phyloP scores from a whole-genome alignment of 2,888 invertebrate species.

The Lymantria monacha region DNA sequence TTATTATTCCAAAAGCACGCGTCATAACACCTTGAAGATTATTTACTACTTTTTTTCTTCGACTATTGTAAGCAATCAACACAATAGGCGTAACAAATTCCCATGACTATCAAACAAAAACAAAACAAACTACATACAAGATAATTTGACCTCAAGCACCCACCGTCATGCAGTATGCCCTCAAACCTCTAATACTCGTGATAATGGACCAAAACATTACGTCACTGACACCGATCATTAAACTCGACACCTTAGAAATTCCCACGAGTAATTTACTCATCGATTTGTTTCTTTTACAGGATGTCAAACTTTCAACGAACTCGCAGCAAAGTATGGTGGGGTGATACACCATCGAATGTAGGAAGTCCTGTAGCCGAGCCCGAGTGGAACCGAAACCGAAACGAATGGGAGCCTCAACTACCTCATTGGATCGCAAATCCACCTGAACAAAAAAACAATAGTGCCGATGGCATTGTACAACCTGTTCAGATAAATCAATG shows the following conservation, averaged over 20 bases:
- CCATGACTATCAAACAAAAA: constrained; percentile 60
- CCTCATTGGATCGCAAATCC: constrained; percentile 79
- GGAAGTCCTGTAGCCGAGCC: constrained; percentile 69
- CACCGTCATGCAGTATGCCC: constrained; percentile 60
- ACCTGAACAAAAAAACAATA: constrained; percentile 66
- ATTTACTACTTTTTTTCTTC: constrained; percentile 35
- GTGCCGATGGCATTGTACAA: constrained; percentile 60
- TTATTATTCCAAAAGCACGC: constrained; percentile 37
- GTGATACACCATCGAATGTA: constrained; percentile 70
- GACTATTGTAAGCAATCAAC: constrained; percentile 40
- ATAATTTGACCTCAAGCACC: constrained; percentile 53
- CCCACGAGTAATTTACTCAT: constrained; percentile 59
- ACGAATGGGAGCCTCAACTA: constrained; percentile 77
- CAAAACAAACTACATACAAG: constrained; percentile 44
- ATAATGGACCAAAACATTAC: constrained; percentile 71
- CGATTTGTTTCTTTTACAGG: constrained; percentile 65
- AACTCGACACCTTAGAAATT: constrained; percentile 49
- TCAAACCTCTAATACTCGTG: constrained; percentile 56
- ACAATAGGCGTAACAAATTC: constrained; percentile 50
- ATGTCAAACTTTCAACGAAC: constrained; percentile 86
- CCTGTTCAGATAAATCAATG: constrained; percentile 66
- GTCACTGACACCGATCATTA: constrained; percentile 71
- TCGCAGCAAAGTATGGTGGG: constrained; percentile 87
- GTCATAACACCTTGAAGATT: constrained; percentile 27
- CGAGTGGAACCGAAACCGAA: constrained; percentile 56